Base-by-base conservation (phyloP, 2,113 vertebrate species). In the Arothron firmamentum region DNA sequence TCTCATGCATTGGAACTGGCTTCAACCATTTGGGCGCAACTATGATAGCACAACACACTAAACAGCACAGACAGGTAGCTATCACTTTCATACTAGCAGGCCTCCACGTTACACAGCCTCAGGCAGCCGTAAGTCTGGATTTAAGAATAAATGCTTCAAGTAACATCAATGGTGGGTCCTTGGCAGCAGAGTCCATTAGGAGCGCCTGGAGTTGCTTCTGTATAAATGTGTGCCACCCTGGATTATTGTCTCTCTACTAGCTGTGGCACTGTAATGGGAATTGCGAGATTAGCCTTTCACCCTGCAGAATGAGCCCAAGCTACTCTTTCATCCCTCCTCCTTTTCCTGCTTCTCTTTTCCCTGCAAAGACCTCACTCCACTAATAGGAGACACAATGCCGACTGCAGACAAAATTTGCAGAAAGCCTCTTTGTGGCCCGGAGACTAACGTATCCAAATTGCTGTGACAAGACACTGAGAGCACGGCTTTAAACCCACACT, bases 201-300 rank as follows among this genome's bases (percentile, higher is more conserved):
- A 41, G 14, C 59, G 52, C 56, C 49, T 34, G 19, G 23, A 56
- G 49, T 62, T 23, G 18, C 59, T 65, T 50, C 48, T 56, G 54
- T 66, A 34, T 65, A 72, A 81, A 75, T 62, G 48, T 76, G 65
- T 72, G 75, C 59, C 75, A 69, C 67, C 15, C 18, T 72, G 63
- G 70, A 81, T 84, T 64, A 85, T n/a, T 25, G 60, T 69, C 67
- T 51, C 51, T 65, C 52, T 55, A 10, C 63, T 64, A 67, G 65
- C 56, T 17, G 16, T 20, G 34, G 52, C 23, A 56, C 55, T 63
- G 59, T 47, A 79, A 70, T 67, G 43, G 69, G 62, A 83, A 71
- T 38, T 58, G 53, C 42, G 21, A 74, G 78, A 74, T 84, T 81
- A 84, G 68, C 63, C 67, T 79, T 78, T 84, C 67, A 81, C 59